A percentile compares a stretch with the other conserved stretches of the same genome.
Conservation (phyloP, 2,113 vertebrate species). For the Mellivora capensis region DNA sequence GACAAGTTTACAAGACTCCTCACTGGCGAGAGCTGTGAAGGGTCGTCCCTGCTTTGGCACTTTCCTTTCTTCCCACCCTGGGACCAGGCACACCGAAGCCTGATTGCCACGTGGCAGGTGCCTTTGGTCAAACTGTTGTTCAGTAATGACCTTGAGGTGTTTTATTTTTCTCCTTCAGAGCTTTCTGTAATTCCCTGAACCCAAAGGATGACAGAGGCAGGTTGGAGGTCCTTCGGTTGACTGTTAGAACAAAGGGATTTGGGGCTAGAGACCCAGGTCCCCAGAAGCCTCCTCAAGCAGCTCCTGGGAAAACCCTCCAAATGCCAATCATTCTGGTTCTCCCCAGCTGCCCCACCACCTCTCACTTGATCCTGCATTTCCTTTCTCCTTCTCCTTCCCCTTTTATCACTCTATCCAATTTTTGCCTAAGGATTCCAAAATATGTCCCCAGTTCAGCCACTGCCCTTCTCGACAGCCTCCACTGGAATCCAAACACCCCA, state of each 20-base stretch:
- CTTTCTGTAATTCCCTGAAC: neutral
- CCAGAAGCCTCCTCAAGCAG: neutral
- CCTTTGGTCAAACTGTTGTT: neutral
- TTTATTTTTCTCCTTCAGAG: neutral
- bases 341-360: accelerated
- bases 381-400: neutral
- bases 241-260: no score
- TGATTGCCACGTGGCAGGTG: neutral
- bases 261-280: neutral
- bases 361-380: neutral
- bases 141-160: neutral
- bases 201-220: neutral
- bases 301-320: neutral
- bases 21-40: neutral
- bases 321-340: no score
- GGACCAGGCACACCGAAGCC: neutral
- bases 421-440: neutral
- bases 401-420: neutral
- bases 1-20: neutral
- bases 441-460: neutral
- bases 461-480: neutral
- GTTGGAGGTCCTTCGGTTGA: no score
- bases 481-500: no score
- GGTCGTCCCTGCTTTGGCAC: no score
- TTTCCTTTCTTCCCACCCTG: neutral